Percentiles rank a stretch among this genome's conserved stretches.
Conservation (phyloP, 2,888 invertebrate species). For the Hyposoter didymator region DNA sequence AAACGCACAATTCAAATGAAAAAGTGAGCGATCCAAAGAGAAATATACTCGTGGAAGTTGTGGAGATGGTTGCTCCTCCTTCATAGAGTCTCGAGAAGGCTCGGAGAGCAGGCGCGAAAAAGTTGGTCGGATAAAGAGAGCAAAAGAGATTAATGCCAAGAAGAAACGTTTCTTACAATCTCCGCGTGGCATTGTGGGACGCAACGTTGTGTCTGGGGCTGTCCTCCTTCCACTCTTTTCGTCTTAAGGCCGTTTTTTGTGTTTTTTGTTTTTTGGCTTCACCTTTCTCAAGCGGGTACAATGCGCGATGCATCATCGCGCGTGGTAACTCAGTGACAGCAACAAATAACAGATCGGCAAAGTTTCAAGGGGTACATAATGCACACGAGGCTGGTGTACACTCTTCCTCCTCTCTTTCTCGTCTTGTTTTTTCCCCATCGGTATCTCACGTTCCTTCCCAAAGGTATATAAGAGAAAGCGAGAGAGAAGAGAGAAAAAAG, state of each 20-base stretch:
- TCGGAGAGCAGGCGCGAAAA: not conserved
- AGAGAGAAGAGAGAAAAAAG: not conserved
- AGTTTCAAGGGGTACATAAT: conserved; percentile 70
- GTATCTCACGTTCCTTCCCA: conserved; percentile 30
- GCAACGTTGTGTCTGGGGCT: conserved; percentile 26
- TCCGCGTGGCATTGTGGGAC: not conserved
- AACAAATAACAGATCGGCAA: conserved; percentile 74
- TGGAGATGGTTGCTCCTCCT: not conserved
- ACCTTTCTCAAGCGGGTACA: conserved; percentile 58
- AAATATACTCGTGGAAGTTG: not conserved
- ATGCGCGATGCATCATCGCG: conserved; percentile 73
- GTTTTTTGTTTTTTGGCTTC: not conserved
- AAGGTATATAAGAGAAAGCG: not conserved
- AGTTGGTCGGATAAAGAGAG: not conserved
- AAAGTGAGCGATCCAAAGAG: not conserved
- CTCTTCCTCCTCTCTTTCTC: not conserved
- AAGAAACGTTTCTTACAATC: conserved; percentile 12
- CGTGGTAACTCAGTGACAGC: conserved; percentile 73
- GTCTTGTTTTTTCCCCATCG: conserved; percentile 2
- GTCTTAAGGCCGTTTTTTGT: not conserved
- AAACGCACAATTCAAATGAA: not conserved
- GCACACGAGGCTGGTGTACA: conserved; percentile 9
- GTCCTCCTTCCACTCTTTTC: conserved; percentile 28
- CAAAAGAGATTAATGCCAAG: not conserved
- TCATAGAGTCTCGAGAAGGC: not conserved